These are phyloP conservation scores for Allophyes oxyacanthae DNA, from an alignment of 2,888 invertebrate genomes.

Conservation along the genomic window DNA sequence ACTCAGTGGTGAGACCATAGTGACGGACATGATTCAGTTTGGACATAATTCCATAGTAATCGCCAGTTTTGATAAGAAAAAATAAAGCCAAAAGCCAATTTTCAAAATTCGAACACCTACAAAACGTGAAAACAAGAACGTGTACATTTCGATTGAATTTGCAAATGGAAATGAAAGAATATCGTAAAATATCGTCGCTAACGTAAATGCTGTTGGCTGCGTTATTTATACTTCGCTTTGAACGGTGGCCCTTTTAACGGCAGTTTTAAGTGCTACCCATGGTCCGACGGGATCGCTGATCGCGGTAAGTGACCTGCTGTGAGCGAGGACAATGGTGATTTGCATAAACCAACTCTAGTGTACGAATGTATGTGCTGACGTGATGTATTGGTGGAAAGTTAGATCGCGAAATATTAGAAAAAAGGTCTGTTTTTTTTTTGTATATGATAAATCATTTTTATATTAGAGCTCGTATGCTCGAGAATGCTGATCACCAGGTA, in stretches of 20 bases:
- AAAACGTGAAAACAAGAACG: slow-evolving; percentile 18
- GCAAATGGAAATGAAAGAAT: slow-evolving; percentile 74
- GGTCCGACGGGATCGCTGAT: slow-evolving; percentile 40
- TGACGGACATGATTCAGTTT: too few relatives aligned
- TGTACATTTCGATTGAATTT: slow-evolving; percentile 52
- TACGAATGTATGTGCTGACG: slow-evolving; percentile 14
- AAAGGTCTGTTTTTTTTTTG: too few relatives aligned
- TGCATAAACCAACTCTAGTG: slow-evolving; percentile 36
- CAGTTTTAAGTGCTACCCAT: slow-evolving; percentile 84
- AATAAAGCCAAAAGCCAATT: too few relatives aligned
- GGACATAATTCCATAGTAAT: too few relatives aligned
- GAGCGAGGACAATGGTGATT: slow-evolving; percentile 42
- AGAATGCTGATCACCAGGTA: too few relatives aligned
- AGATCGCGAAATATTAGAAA: too few relatives aligned
- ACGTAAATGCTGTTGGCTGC: slow-evolving; percentile 78
- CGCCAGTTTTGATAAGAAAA: too few relatives aligned
- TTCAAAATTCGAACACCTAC: too few relatives aligned
- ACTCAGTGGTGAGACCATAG: too few relatives aligned
- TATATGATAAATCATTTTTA: too few relatives aligned
- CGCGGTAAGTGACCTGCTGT: slow-evolving; percentile 41
- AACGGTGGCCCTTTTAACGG: slow-evolving; percentile 83
- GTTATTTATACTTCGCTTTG: slow-evolving; percentile 86
- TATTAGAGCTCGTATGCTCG: too few relatives aligned
- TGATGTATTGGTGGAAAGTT: slow-evolving; percentile 25
- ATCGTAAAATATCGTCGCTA: slow-evolving; percentile 80